These are phyloP conservation scores for Herpetotheres cachinnans DNA, from an alignment of 2,113 vertebrate species.

Conservation along the genomic window DNA sequence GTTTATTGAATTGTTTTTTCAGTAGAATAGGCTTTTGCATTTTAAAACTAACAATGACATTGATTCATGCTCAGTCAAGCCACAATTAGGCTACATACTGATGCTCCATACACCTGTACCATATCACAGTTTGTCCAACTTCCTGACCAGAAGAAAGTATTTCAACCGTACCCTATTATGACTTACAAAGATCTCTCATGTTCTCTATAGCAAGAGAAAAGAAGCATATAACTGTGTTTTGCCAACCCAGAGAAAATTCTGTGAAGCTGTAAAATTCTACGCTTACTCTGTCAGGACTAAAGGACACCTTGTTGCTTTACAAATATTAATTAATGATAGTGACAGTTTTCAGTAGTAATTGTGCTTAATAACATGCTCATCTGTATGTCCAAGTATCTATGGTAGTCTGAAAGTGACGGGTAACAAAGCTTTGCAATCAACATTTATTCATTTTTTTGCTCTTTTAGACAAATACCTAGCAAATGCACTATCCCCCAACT, in stretches of 20 bases:
- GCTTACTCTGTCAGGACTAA: not conserved
- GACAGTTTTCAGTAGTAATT: not conserved
- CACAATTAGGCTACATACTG: not conserved
- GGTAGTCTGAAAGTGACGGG: not conserved
- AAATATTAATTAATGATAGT: not conserved
- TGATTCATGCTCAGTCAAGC: not conserved
- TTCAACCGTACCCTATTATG: not conserved
- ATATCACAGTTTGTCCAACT: fast-evolving
- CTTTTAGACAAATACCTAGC: not conserved
- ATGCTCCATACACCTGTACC: not conserved
- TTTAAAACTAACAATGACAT: not conserved
- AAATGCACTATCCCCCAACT: not conserved
- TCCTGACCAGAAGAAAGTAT: not conserved
- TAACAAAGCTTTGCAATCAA: not conserved
- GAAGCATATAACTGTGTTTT: not conserved
- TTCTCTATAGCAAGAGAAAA: not conserved
- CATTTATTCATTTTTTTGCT: not conserved
- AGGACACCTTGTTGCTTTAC: not conserved
- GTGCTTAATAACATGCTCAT: not conserved
- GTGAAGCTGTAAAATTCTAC: not conserved
- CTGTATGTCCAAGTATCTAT: not conserved
- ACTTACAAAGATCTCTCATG: not conserved
- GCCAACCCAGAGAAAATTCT: not conserved
- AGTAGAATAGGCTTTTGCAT: not conserved
- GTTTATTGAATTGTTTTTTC: not conserved